Evolutionary conservation across 2,888 invertebrate species (phyloP).

Genomic region (Lithosia quadra): DNA sequence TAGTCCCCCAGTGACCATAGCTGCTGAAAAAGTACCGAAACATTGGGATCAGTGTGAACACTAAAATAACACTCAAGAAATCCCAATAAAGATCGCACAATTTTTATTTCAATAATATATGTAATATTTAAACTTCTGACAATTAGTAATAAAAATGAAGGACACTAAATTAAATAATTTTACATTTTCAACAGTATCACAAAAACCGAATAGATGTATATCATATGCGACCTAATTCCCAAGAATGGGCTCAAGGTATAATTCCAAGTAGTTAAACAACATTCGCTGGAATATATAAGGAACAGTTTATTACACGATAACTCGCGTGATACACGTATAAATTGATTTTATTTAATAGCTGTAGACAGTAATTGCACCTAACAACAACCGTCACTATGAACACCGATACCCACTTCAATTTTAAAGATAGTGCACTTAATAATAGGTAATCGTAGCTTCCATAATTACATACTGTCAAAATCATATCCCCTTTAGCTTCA

Average conservation of each 20-base stretch:
- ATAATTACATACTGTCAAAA: conserved; percentile 20
- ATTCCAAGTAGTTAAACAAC: background rate
- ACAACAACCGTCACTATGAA: conserved; percentile 2
- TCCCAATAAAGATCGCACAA: too few species aligned
- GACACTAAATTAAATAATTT: too few species aligned
- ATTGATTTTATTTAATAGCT: background rate
- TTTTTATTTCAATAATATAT: too few species aligned
- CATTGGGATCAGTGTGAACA: too few species aligned
- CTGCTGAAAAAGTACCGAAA: too few species aligned
- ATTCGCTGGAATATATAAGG: background rate
- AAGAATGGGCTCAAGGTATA: background rate
- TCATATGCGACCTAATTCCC: background rate
- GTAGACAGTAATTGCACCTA: background rate
- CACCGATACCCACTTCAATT: conserved; percentile 15
- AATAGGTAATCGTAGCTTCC: background rate
- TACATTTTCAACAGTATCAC: too few species aligned
- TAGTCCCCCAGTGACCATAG: too few species aligned
- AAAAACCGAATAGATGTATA: background rate
- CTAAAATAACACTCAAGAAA: too few species aligned
- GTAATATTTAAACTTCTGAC: too few species aligned
- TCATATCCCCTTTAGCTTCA: conserved; percentile 8
- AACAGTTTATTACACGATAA: background rate
- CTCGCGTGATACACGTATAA: background rate
- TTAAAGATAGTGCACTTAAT: conserved; percentile 13
- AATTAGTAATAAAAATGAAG: too few species aligned